Conservation (phyloP, 2,797 vertebrate species). For the Gila robusta region DNA sequence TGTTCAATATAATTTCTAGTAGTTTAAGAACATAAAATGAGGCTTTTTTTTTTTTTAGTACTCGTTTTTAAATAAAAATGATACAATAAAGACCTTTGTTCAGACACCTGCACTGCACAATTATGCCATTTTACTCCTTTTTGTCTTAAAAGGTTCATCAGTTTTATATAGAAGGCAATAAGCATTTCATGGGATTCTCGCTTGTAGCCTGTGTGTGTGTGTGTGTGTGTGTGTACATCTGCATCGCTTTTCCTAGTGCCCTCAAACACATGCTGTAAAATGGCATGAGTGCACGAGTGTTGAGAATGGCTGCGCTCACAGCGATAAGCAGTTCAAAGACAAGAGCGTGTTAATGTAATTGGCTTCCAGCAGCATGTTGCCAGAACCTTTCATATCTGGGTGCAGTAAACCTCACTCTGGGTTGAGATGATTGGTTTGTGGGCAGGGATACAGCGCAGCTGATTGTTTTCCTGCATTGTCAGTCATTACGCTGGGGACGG, state of each 20-base stretch:
- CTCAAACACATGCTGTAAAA: conserved; percentile 43
- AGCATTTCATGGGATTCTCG: conserved; percentile 10
- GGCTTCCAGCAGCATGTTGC: conserved; percentile 81
- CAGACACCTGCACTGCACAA: conserved; percentile 17
- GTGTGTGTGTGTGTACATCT: background rate
- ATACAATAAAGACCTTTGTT: background rate
- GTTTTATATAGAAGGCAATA: conserved; percentile 15
- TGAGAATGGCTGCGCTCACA: conserved; percentile 79
- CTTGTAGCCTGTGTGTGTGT: background rate
- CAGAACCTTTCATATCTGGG: conserved; percentile 76
- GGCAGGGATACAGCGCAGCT: conserved; percentile 63
- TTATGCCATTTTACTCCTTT: conserved; percentile 11
- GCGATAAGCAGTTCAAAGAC: conserved; percentile 88
- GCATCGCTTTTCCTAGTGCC: conserved; percentile 64
- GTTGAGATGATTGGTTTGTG: conserved; percentile 58
- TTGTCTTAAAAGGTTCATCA: conserved; percentile 23
- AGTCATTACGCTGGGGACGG: conserved; percentile 51
- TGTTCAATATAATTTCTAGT: background rate
- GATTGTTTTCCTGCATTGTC: conserved; percentile 56
- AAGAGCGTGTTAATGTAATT: conserved; percentile 84
- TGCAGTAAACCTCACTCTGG: conserved; percentile 75
- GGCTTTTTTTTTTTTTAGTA: background rate
- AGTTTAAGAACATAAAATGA: background rate
- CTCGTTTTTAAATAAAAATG: background rate
- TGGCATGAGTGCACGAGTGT: conserved; percentile 69